Base-by-base conservation (phyloP, 2,113 vertebrate genomes). In the Phrynosoma blainvillii region DNA sequence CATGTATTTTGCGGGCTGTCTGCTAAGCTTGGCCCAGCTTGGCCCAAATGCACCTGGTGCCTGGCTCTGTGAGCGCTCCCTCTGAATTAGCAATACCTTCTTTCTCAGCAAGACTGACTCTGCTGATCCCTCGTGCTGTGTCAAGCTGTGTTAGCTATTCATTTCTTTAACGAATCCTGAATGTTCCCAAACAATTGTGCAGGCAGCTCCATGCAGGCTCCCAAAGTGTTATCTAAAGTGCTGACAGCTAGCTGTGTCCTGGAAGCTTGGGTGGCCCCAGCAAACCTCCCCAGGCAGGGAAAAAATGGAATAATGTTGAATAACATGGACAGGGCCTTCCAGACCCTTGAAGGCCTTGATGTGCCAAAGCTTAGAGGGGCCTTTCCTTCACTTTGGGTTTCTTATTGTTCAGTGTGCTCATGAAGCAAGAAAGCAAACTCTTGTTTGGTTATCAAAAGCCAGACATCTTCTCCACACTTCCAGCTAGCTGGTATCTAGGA, bases 161-260 rank as follows among this genome's bases (percentile, higher is more conserved):
- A 4, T 25, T 83, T 90, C 79, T 71, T 86, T 79, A 85, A 88
- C 25, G 20, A 65, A 59, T 78, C 73, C 79, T 80, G 65, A 88
- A 85, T 85, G 83, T 90, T 87, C 86, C 86, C 71, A 84, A 70
- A 59, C 82, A 87, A 84, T 47, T 62, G 82, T 82, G 83, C 77
- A 62, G 62, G 66, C 66, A 11, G 62, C 65, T 62, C 59, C 56
- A 75, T 20, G 52, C 78, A 23, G 79, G 52, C 71, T 84, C 62
- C 89, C 21, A n/a, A 66, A 80, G 81, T 36, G 42, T 66, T 79
- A 79, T 79, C 56, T 76, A 84, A 90, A 75, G 68, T 80, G 81
- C 85, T 87, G 89, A 66, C 76, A 84, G 75, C 68, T 66, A 14
- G n/a, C 32, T 36, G 66, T 80, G 89, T 27, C 25, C 2, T 40